Evolutionary conservation across 2,113 vertebrate genomes (phyloP).

Genomic region (Corvus cornix): DNA sequence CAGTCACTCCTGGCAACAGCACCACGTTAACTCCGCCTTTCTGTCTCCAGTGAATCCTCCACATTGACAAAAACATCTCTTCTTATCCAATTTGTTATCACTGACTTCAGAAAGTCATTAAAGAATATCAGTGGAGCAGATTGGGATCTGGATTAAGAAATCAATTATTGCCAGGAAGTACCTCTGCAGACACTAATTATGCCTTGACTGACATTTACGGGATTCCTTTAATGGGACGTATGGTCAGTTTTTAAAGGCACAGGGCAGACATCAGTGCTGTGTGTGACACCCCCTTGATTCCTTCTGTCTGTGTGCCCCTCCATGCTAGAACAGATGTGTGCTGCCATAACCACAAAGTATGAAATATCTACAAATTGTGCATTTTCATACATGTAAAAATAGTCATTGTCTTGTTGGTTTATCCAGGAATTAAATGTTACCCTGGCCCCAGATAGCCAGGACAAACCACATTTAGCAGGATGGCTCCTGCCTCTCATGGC

Average conservation of each 20-base stretch:
- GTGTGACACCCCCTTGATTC: background rate
- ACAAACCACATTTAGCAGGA: background rate
- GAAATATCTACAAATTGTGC: background rate
- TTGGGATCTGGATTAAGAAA: conserved; percentile 46
- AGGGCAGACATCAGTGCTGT: background rate
- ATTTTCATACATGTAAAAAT: background rate
- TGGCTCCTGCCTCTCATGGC: background rate
- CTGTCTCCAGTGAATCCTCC: conserved; percentile 10
- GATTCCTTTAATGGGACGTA: background rate
- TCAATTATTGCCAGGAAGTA: conserved; percentile 51
- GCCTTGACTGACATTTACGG: conserved; percentile 13
- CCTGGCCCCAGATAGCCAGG: background rate
- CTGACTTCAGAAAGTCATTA: conserved; percentile 57
- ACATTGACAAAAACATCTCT: conserved; percentile 38
- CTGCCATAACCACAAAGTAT: background rate
- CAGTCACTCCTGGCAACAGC: conserved; percentile 42
- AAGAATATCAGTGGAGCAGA: conserved; percentile 43
- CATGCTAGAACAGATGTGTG: background rate
- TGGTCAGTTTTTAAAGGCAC: conserved; percentile 41
- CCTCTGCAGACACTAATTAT: conserved; percentile 31
- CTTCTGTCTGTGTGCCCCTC: background rate
- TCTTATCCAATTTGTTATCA: conserved; percentile 50
- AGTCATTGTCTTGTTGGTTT: background rate
- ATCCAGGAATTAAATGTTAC: background rate
- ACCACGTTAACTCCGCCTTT: conserved; percentile 29